These are phyloP conservation scores for Fabriciana adippe DNA, from an alignment of 2,888 invertebrate species.

Conservation along the genomic window DNA sequence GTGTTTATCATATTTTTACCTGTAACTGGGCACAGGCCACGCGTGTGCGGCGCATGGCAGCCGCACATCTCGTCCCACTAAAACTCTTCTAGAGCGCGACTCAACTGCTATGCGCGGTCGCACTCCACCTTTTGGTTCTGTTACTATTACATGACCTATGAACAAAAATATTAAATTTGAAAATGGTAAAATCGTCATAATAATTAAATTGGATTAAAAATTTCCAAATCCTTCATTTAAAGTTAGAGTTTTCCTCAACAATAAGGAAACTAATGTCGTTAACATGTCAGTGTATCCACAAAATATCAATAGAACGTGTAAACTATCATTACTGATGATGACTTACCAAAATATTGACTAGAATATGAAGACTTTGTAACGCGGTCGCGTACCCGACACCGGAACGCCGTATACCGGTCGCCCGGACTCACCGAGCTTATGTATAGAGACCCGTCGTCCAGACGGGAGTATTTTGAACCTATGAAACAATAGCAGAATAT, in stretches of 20 bases:
- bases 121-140: slow-evolving; percentile 89
- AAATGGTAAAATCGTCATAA: background rate
- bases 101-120: slow-evolving; percentile 88
- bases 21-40: slow-evolving; percentile 90
- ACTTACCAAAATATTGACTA: slow-evolving; percentile 86
- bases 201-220: too few species aligned
- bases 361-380: slow-evolving; percentile 87
- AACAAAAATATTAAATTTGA: slow-evolving; percentile 1
- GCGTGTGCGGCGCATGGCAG: slow-evolving; percentile 91
- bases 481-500: slow-evolving; percentile 26
- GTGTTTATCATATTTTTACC: slow-evolving; percentile 69
- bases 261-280: background rate
- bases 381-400: slow-evolving; percentile 91
- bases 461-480: slow-evolving; percentile 86
- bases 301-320: background rate
- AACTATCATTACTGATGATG: slow-evolving; percentile 39
- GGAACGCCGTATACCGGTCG: slow-evolving; percentile 90
- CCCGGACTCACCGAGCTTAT: slow-evolving; percentile 89
- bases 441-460: slow-evolving; percentile 92
- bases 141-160: slow-evolving; percentile 85
- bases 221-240: too few species aligned
- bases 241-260: background rate
- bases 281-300: background rate
- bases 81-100: slow-evolving; percentile 86
- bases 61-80: slow-evolving; percentile 87